Evolutionary conservation across 2,888 invertebrate genomes (phyloP).

Genomic region (Lottia gigantea): DNA sequence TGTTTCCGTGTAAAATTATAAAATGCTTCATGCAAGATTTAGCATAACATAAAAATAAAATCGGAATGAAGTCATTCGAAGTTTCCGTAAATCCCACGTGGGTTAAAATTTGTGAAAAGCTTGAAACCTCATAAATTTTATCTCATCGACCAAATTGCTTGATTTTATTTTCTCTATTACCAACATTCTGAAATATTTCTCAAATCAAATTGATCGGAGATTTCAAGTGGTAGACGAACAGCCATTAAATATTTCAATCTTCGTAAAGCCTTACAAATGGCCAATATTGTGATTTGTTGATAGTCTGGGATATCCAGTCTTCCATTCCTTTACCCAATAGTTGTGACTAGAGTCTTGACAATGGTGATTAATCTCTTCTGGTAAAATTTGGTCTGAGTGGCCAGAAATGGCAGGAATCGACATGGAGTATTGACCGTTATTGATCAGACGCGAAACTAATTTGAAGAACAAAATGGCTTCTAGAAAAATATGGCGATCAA

Average conservation of each 20-base stretch:
- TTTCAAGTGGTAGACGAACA: not conserved
- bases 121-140: no score
- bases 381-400: not conserved
- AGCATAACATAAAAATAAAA: no score
- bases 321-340: no score
- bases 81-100: no score
- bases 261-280: not conserved
- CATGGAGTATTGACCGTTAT: slow-evolving; percentile 7
- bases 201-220: not conserved
- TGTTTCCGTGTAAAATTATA: no score
- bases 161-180: no score
- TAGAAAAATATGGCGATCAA: slow-evolving; percentile 4
- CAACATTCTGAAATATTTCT: not conserved
- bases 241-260: not conserved
- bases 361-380: not conserved
- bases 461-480: slow-evolving; percentile 12
- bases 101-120: no score
- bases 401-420: slow-evolving; percentile 9
- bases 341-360: not conserved
- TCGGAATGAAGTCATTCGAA: no score
- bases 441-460: slow-evolving; percentile 10
- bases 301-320: not conserved
- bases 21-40: no score
- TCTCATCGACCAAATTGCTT: no score
- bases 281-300: not conserved